Conservation (phyloP, 2,888 invertebrate genomes). For the Stenotaenia linearis region DNA sequence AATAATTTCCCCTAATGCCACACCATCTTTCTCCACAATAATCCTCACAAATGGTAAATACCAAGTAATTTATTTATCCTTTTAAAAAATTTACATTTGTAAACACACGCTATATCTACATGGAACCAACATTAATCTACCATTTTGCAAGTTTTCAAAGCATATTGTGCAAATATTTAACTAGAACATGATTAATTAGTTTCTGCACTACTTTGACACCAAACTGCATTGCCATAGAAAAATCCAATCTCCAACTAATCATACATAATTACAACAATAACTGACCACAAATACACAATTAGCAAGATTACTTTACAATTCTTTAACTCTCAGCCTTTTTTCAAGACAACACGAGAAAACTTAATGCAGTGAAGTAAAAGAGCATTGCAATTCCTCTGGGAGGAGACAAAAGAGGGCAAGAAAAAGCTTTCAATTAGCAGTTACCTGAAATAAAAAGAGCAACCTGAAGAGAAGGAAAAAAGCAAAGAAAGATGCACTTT, state of each 20-base stretch:
- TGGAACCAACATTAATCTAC: too few species aligned
- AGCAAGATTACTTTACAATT: neutral
- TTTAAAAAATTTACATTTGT: neutral
- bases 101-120: neutral
- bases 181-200: neutral
- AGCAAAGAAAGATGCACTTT: neutral
- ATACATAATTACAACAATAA: neutral
- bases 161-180: neutral
- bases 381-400: neutral
- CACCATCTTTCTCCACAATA: neutral
- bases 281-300: neutral
- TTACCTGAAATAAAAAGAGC: neutral
- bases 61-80: too few species aligned
- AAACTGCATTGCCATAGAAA: neutral
- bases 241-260: neutral
- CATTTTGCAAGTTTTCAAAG: neutral
- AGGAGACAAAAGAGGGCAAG: neutral
- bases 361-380: neutral
- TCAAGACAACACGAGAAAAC: too few species aligned
- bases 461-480: neutral
- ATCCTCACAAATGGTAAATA: neutral
- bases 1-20: too few species aligned
- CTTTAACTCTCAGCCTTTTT: neutral
- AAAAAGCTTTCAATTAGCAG: constrained; percentile 12
- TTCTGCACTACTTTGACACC: neutral